Evolutionary conservation across 2,113 vertebrate genomes (phyloP), one percentile per base, ranked within the genome.

Genomic region (Nannospalax galili): DNA sequence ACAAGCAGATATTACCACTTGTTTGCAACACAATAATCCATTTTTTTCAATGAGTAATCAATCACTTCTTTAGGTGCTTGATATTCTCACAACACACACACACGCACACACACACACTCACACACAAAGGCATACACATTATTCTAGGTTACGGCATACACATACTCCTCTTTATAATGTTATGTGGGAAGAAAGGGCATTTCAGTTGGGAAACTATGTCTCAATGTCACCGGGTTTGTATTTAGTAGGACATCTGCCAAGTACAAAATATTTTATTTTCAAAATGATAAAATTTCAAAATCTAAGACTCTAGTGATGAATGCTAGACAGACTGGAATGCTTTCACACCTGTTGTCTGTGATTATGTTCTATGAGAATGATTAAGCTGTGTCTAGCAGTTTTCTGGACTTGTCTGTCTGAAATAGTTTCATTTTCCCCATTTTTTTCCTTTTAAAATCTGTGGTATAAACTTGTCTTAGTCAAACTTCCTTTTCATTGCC

Each of bases 171-270:
- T 72, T 56, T 58, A 73, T 40, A 58, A 28, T 40, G 37, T 58
- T 99, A 91, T 98, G 99, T 97, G 99, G 98, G 96, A 98, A 98
- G 97, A 99, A 98, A 0, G 98, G 99, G 98, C 99, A 96, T 99
- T 98, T 97, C 99, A 98, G 98, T 86, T 92, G 96, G 65, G 85
- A 88, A 94, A 92, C 64, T 5, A 20, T 26, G 30, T 35, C 10
- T 75, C 42, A 9, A 89, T 97, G 97, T 97, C 98, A 98, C 96
- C 97, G 97, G 97, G 97, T 97, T 96, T 97, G 94, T 96, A 94
- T 84, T 98, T 97, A 90, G 95, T 88, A 93, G 97, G 96, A 98
- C 95, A 94, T 78, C 19, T n/a, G n/a, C n/a, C n/a, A n/a, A n/a
- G n/a, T n/a, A n/a, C n/a, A 16, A 92, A 84, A 77, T 60, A 86